Base-by-base conservation (phyloP, 2,113 vertebrate genomes). In the Campylomormyrus tamandua region DNA sequence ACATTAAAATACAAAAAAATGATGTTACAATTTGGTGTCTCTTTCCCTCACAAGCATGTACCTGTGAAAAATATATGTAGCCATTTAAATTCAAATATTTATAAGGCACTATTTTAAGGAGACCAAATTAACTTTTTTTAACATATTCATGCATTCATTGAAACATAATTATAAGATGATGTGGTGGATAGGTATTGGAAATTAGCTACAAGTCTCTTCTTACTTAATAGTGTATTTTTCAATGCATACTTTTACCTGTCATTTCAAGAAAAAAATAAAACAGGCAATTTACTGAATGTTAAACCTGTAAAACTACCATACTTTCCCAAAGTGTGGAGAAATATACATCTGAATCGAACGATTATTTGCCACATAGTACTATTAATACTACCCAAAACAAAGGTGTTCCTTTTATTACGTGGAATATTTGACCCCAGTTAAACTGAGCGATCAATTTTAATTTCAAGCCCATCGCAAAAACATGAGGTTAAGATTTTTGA, bases 1-100 rank as follows among this genome's bases (percentile, higher is more conserved):
- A 77, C 70, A 80, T 80, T 80, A 42, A 80, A 19, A 80, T 80
- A 80, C 74, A 80, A 42, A 80, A 77, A 39, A 80, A 80, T 80
- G 35, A 80, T 80, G 74, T 80, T 42, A 80, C 74, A 80, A 80
- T 80, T 77, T 80, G 74, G 74, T 80, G 35, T 80, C 11, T 77
- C 74, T 74, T 74, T 74, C 70, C 11, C 31, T 70, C 62, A 70
- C 62, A 70, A 70, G 62, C 62, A 70, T 31, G 62, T 70, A 27
- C 15, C 74, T 80, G 74, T 42, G 35, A 80, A 80, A 77, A 80
- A 19, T 39, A 80, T 42, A 42, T 17, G 74, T 80, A 80, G 31
- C 31, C 35, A 80, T 80, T 42, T 39, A 19, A 80, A 42, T 80
- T 39, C 5, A 80, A 80, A 42, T 35, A 39, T 42, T 80, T 17